Percentiles rank a stretch among this genome's conserved stretches.
Evolutionary conservation across 1,140 invertebrate species (phyloP).

Genomic region (Macrobrachium nipponense): DNA sequence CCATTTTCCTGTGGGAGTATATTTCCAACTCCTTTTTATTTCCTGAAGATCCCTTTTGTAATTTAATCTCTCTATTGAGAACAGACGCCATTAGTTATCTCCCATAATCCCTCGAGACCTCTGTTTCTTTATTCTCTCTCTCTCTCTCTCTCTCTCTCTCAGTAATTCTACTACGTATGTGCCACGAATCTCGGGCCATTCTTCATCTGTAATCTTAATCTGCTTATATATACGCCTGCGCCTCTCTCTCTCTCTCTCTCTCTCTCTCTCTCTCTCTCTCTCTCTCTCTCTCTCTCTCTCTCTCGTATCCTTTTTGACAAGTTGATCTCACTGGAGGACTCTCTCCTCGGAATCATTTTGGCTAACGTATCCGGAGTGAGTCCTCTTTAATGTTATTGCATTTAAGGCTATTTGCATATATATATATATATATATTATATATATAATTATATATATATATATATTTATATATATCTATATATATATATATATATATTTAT

Average conservation of each 20-base stretch:
- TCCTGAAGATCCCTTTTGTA: no score
- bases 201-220: no score
- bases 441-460: slow-evolving; percentile 20
- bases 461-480: slow-evolving; percentile 8
- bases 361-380: no score
- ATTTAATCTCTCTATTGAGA: background rate
- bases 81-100: background rate
- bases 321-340: background rate
- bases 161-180: background rate
- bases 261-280: background rate
- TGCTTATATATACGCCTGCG: no score
- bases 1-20: no score
- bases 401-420: background rate
- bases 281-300: background rate
- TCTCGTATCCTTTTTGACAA: background rate
- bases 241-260: background rate
- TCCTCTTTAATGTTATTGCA: no score
- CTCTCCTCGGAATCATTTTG: no score
- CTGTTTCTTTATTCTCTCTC: background rate
- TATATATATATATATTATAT: slow-evolving; percentile 20
- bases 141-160: background rate
- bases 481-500: slow-evolving; percentile 8
- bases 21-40: no score
- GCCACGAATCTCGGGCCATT: no score
- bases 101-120: background rate